Evolutionary conservation across 1,140 invertebrate species (phyloP), one percentile per base, ranked within the genome.

Genomic region (Drosophila littoralis): DNA sequence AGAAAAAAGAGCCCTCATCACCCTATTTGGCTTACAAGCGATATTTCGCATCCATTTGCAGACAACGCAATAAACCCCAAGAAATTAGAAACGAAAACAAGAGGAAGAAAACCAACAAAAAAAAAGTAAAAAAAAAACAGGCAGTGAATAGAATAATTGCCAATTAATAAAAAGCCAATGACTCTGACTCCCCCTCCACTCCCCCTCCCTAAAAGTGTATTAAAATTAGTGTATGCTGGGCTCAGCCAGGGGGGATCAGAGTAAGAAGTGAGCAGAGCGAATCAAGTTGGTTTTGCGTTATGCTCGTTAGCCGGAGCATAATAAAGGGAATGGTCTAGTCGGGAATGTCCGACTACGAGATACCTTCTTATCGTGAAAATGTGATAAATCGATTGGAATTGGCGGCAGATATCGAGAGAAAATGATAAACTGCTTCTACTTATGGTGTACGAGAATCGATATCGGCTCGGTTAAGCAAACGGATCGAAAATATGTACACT

Each of bases 141-240:
- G 35, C 64, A 43, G 65, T 61, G 67, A 65, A 68, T 72, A 68
- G 67, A 80, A 84, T 79, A 76, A 84, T 84, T 84, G 80, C 63
- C 81, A 83, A 83, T 83, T 84, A 84, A 84, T 83, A 69, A 61
- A 74, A 74, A 69, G 51, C 64, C 64, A 79, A 64, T 59, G 75
- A 82, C 77, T 81, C 75, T 69, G 48, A 76, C 55, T 55, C 55
- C 52, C 33, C 13, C 12, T 2, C n/a, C 7, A 36, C 42, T 9
- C 15, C 28, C 17, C 48, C 32, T 32, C 6, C 48, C 15, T 7
- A 6, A 5, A 58, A 58, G 13, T 42, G 54, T 43, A 32, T 58
- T 43, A 35, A 65, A 64, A 63, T 33, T 10, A 63, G 38, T 51
- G 50, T 45, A 32, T 8, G 6, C 9, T 22, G 9, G 17, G 17